Evolutionary conservation across 2,113 vertebrate species (phyloP).

Genomic region (Datnioides undecimradiatus): DNA sequence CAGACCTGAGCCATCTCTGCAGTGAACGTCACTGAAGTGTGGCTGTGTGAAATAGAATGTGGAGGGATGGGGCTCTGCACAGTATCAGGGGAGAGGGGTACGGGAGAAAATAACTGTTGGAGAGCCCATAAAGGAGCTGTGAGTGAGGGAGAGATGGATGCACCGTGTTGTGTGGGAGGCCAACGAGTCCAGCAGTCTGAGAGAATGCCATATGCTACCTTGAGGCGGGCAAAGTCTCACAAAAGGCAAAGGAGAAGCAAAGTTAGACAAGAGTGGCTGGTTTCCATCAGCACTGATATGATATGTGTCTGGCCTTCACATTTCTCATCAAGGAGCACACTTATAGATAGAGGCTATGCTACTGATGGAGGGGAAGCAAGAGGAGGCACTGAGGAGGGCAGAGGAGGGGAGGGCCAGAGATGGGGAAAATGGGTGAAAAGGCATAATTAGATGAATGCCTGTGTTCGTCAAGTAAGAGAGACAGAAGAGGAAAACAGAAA

Average conservation of each 20-base stretch:
- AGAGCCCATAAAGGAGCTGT: slow-evolving; percentile 77
- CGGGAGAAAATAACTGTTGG: slow-evolving; percentile 77
- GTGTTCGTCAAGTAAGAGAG: slow-evolving; percentile 56
- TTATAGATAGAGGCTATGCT: slow-evolving; percentile 58
- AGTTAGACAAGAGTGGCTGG: slow-evolving; percentile 66
- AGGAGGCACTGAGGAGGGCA: slow-evolving; percentile 50
- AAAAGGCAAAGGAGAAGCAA: slow-evolving; percentile 54
- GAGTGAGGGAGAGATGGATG: slow-evolving; percentile 77
- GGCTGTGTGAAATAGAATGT: slow-evolving; percentile 76
- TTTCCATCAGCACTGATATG: slow-evolving; percentile 68
- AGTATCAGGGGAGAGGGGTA: slow-evolving; percentile 68
- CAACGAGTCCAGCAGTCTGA: slow-evolving; percentile 77
- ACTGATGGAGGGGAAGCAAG: slow-evolving; percentile 49
- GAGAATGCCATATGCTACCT: slow-evolving; percentile 82
- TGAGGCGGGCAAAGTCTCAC: slow-evolving; percentile 72
- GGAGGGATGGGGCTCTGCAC: slow-evolving; percentile 68
- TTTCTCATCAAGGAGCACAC: slow-evolving; percentile 62
- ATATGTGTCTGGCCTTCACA: slow-evolving; percentile 65
- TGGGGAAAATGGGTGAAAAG: slow-evolving; percentile 61
- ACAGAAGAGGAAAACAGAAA: slow-evolving; percentile 57
- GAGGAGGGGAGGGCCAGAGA: slow-evolving; percentile 38
- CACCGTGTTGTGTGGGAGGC: slow-evolving; percentile 77
- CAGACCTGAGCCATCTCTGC: slow-evolving; percentile 78
- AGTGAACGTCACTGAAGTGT: slow-evolving; percentile 79
- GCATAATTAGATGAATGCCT: slow-evolving; percentile 68